A percentile compares a stretch with the other conserved stretches of the same genome.
These are phyloP conservation scores for Phyto melanocephala DNA, from an alignment of 2,888 invertebrate species.

Conservation along the genomic window DNA sequence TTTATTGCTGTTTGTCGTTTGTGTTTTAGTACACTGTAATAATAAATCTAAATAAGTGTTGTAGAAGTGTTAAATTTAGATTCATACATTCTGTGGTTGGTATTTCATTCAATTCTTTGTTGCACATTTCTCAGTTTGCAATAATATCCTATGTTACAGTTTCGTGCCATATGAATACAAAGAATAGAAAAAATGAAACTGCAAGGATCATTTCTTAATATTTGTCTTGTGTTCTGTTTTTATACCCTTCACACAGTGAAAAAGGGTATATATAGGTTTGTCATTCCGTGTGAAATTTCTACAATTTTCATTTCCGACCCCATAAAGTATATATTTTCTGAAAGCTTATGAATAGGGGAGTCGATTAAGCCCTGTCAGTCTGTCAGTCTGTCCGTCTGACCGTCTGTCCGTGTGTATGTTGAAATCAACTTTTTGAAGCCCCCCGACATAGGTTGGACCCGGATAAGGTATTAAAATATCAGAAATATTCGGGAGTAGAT, in stretches of 20 bases:
- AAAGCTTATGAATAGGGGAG: too few relatives aligned
- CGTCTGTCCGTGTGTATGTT: too few relatives aligned
- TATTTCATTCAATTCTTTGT: slow-evolving; percentile 30
- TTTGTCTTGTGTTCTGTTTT: slow-evolving; percentile 1
- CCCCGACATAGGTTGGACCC: too few relatives aligned
- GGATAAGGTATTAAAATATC: too few relatives aligned
- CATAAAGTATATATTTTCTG: too few relatives aligned
- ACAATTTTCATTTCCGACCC: too few relatives aligned
- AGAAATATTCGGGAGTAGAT: too few relatives aligned
- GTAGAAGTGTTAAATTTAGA: slow-evolving; percentile 62
- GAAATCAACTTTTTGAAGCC: too few relatives aligned
- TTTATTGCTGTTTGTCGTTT: background rate
- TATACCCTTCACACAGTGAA: background rate
- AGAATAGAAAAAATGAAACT: background rate
- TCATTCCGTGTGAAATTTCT: too few relatives aligned
- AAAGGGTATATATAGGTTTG: too few relatives aligned
- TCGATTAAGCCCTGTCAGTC: too few relatives aligned
- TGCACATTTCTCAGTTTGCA: slow-evolving; percentile 14
- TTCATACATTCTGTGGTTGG: slow-evolving; percentile 52
- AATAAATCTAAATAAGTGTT: slow-evolving; percentile 59
- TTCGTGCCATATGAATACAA: background rate
- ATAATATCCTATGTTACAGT: background rate
- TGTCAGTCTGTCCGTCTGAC: too few relatives aligned
- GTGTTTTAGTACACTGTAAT: background rate
- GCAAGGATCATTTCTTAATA: slow-evolving; percentile 11